Conservation (phyloP, 2,113 vertebrate species). For the Erinaceus europaeus region DNA sequence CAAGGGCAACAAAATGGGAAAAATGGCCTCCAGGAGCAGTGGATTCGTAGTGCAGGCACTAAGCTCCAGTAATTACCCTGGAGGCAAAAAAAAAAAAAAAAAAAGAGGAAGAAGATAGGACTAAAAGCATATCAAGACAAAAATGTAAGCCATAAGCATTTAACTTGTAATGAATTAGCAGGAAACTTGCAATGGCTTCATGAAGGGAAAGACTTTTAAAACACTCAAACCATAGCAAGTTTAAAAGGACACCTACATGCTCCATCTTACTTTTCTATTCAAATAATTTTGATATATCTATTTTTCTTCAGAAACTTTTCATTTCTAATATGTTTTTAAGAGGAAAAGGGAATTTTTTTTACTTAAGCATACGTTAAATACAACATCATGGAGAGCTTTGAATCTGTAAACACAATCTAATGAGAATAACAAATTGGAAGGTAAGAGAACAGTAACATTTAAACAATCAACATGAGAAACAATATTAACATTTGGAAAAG, state of each 20-base stretch:
- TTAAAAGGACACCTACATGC: conserved; percentile 25
- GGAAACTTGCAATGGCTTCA: neutral
- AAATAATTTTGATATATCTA: conserved; percentile 19
- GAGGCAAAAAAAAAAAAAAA: neutral
- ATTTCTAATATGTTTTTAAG: conserved; percentile 21
- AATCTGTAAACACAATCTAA: conserved; percentile 28
- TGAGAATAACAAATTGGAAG: conserved; percentile 1
- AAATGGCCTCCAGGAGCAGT: no score
- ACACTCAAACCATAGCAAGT: conserved; percentile 40
- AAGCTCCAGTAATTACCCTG: no score
- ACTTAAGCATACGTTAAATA: neutral
- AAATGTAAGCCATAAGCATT: neutral
- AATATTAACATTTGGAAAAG: neutral
- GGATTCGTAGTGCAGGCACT: no score
- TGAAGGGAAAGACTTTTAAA: neutral
- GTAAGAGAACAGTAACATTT: neutral
- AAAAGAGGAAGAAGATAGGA: no score
- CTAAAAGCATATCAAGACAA: neutral
- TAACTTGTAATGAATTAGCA: neutral
- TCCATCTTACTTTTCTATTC: conserved; percentile 43
- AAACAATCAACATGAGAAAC: conserved; percentile 2
- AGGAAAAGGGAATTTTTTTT: conserved; percentile 21
- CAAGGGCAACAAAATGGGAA: no score
- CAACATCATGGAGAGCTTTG: neutral
- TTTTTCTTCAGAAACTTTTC: conserved; percentile 42